These are phyloP conservation scores for Lumbricus terrestris DNA, from an alignment of 2,888 invertebrate genomes.

Conservation along the genomic window DNA sequence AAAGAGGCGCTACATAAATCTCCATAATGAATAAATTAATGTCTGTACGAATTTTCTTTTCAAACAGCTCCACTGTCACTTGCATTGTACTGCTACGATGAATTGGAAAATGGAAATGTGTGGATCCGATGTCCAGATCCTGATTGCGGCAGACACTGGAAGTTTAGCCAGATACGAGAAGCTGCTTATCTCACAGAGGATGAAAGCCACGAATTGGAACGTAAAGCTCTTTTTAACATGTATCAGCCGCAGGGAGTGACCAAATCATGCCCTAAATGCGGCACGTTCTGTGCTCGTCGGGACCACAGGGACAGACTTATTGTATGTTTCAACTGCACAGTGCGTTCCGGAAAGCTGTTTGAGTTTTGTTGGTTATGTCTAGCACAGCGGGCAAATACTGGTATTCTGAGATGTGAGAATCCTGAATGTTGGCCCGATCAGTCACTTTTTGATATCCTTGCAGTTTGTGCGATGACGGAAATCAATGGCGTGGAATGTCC, in stretches of 20 bases:
- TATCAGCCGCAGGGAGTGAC: background rate
- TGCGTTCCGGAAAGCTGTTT: background rate
- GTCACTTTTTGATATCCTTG: background rate
- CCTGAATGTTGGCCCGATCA: background rate
- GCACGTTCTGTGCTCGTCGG: background rate
- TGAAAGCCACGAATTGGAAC: background rate
- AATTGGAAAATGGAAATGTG: background rate
- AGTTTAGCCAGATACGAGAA: background rate
- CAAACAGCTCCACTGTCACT: background rate
- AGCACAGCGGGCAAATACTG: background rate
- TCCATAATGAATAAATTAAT: too few relatives aligned
- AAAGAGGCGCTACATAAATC: too few relatives aligned
- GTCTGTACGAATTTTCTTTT: background rate
- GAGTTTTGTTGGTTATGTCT: constrained; percentile 8
- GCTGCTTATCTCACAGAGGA: background rate
- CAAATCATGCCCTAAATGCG: background rate
- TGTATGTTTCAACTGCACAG: background rate
- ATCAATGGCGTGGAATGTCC: background rate
- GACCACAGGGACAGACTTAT: background rate
- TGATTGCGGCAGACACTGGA: background rate
- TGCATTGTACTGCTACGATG: background rate
- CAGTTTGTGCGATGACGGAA: background rate
- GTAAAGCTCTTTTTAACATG: background rate
- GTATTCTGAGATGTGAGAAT: background rate
- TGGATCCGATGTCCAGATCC: background rate